Evolutionary conservation across 2,888 invertebrate species (phyloP).

Genomic region (Spilarctia lutea): DNA sequence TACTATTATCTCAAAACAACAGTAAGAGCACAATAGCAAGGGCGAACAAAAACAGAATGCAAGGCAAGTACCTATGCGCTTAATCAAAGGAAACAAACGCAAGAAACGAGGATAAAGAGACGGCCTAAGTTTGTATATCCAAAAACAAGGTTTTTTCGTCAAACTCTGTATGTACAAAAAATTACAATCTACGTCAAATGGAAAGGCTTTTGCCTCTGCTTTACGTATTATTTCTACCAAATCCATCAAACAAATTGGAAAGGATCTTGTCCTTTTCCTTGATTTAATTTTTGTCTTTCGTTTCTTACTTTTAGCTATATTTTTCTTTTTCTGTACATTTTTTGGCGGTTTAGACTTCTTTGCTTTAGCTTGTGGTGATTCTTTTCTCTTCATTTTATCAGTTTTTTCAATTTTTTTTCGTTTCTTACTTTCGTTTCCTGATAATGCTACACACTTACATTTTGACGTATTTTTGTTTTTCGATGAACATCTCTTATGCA

Average conservation of each 20-base stretch:
- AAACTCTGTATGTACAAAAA: conserved; percentile 31
- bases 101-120: conserved; percentile 12
- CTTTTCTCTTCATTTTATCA: neutral
- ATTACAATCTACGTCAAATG: conserved; percentile 7
- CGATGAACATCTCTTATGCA: neutral
- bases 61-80: neutral
- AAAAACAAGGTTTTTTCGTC: conserved; percentile 34
- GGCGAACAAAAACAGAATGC: conserved; percentile 7
- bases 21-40: neutral
- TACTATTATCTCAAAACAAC: conserved; percentile 5
- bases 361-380: neutral
- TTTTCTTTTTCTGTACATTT: neutral
- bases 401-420: neutral
- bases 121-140: conserved; percentile 20
- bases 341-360: neutral
- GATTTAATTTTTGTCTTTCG: neutral
- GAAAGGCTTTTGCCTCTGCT: conserved; percentile 8
- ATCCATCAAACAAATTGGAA: neutral
- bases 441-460: neutral
- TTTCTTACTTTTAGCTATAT: neutral
- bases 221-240: neutral
- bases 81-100: neutral
- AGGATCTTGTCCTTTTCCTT: neutral
- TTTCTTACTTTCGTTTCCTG: neutral
- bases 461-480: neutral